Evolutionary conservation across 1,140 invertebrate genomes (phyloP).

Genomic region (Leptonema lineaticorne): DNA sequence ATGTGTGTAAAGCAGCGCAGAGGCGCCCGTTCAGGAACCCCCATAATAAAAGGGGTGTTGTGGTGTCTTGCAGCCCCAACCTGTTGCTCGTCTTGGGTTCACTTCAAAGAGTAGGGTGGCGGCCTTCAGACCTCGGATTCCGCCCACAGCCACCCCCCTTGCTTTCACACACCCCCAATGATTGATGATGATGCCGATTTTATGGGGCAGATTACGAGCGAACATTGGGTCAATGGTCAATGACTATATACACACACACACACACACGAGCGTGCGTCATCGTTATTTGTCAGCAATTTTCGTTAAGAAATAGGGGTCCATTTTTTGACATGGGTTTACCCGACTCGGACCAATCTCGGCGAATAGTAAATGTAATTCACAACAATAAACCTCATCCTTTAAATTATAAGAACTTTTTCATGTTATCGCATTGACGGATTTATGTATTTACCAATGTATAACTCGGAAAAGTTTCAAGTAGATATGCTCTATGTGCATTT

Average conservation of each 20-base stretch:
- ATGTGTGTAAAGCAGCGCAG: neutral
- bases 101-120: neutral
- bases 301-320: constrained; percentile 2
- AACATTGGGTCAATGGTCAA: constrained; percentile 16
- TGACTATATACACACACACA: too few species aligned
- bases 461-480: too few species aligned
- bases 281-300: constrained; percentile 31
- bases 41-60: constrained; percentile 10
- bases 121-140: neutral
- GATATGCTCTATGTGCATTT: too few species aligned
- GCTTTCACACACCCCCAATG: neutral
- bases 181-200: constrained; percentile 33
- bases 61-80: constrained; percentile 19
- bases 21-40: neutral
- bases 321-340: constrained; percentile 23
- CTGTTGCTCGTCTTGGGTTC: constrained; percentile 20
- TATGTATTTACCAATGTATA: too few species aligned
- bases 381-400: too few species aligned
- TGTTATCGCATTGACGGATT: too few species aligned
- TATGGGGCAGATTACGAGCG: constrained; percentile 26
- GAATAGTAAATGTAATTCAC: neutral
- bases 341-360: neutral
- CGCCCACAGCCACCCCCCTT: neutral
- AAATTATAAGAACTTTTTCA: too few species aligned
- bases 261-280: constrained; percentile 5